Conservation (phyloP, 2,113 vertebrate genomes). For the Pluvialis apricaria region DNA sequence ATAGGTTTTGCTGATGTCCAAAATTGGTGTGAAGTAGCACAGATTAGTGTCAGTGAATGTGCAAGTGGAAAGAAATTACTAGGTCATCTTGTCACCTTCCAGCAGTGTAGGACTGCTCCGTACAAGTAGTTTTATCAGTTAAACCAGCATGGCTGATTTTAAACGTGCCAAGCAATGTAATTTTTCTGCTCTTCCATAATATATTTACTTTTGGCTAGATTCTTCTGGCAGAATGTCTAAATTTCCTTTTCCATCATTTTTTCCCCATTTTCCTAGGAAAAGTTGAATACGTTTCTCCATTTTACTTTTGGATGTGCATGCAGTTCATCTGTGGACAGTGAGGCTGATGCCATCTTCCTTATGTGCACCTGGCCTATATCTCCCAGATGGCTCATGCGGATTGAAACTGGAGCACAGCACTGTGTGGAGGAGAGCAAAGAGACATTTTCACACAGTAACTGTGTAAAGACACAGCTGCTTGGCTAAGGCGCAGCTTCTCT, state of each 20-base stretch:
- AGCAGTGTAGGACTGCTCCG: neutral
- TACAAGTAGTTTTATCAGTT: neutral
- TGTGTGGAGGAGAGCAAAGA: neutral
- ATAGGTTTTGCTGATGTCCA: neutral
- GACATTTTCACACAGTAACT: neutral
- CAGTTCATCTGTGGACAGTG: neutral
- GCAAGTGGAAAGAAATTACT: neutral
- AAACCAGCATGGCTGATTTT: neutral
- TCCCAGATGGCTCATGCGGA: neutral
- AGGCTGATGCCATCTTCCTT: neutral
- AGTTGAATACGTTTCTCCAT: neutral
- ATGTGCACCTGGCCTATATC: neutral
- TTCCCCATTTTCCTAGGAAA: neutral
- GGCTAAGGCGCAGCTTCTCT: neutral
- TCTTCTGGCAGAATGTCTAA: neutral
- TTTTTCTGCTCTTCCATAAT: neutral
- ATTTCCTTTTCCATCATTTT: neutral
- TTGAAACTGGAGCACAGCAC: neutral
- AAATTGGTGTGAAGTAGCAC: neutral
- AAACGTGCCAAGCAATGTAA: neutral
- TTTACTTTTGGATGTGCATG: neutral
- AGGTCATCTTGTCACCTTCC: neutral
- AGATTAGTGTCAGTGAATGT: neutral
- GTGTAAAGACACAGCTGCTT: neutral
- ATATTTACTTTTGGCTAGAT: neutral